Conservation (phyloP, 2,113 vertebrate genomes). For the Heterotilapia buettikoferi region DNA sequence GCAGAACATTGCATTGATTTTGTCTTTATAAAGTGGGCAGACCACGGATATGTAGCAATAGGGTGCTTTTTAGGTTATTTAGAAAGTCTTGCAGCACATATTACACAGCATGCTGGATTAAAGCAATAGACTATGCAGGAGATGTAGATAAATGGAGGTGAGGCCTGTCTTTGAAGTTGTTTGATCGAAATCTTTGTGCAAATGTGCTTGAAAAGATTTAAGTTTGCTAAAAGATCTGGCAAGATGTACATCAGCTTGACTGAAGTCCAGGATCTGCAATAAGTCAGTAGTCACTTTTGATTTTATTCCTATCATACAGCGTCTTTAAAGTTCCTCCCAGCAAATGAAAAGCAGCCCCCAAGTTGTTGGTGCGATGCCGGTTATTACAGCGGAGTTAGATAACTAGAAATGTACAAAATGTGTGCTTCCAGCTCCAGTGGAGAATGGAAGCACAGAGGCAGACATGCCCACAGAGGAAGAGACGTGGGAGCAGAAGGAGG, state of each 20-base stretch:
- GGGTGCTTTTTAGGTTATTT: background rate
- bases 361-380: background rate
- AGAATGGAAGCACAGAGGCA: slow-evolving; percentile 92
- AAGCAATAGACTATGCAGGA: background rate
- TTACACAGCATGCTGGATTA: background rate
- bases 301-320: background rate
- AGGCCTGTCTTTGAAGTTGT: background rate
- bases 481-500: slow-evolving; percentile 96
- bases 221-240: background rate
- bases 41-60: background rate
- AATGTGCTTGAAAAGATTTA: background rate
- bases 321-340: background rate
- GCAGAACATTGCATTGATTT: background rate
- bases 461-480: slow-evolving; percentile 80
- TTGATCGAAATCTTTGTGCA: background rate
- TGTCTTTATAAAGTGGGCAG: background rate
- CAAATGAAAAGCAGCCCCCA: background rate
- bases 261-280: background rate
- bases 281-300: background rate
- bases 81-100: background rate
- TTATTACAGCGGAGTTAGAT: background rate
- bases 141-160: background rate
- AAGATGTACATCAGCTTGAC: background rate
- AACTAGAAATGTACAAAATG: background rate
- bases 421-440: slow-evolving; percentile 74